phyloP scores from a whole-genome alignment of 2,113 vertebrate genomes.

The Sinocyclocheilus anophthalmus region DNA sequence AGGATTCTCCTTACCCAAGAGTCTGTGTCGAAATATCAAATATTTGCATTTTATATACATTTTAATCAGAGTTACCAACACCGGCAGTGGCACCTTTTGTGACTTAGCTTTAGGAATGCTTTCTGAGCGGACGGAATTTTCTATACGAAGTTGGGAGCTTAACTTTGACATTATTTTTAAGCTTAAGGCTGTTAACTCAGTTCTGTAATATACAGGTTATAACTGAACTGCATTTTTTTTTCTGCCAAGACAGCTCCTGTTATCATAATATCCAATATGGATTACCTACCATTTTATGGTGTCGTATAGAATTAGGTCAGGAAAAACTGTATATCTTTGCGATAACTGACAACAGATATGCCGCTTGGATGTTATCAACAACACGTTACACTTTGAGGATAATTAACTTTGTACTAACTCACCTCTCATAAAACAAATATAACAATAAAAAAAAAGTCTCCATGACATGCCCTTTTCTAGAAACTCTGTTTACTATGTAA shows the following conservation, averaged over 20 bases:
- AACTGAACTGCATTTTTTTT: slow-evolving; percentile 52
- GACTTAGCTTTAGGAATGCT: slow-evolving; percentile 74
- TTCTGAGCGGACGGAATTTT: slow-evolving; percentile 72
- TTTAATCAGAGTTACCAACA: slow-evolving; percentile 64
- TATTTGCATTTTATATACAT: slow-evolving; percentile 52
- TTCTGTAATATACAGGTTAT: slow-evolving; percentile 86
- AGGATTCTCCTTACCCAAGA: slow-evolving; percentile 72
- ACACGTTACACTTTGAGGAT: not conserved
- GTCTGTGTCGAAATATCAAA: slow-evolving; percentile 69
- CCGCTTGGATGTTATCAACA: slow-evolving; percentile 42
- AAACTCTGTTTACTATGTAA: slow-evolving; percentile 2
- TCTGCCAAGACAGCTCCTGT: slow-evolving; percentile 65
- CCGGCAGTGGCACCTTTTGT: slow-evolving; percentile 66
- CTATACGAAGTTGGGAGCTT: slow-evolving; percentile 55
- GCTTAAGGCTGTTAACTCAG: slow-evolving; percentile 63
- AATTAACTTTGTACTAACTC: not conserved
- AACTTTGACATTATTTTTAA: not conserved
- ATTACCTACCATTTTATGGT: slow-evolving; percentile 86
- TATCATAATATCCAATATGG: slow-evolving; percentile 95
- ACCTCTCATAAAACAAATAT: slow-evolving; percentile 19
- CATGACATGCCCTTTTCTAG: not conserved
- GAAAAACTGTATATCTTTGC: slow-evolving; percentile 56
- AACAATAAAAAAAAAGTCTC: not conserved
- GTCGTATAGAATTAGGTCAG: slow-evolving; percentile 33
- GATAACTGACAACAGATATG: slow-evolving; percentile 45